Evolutionary conservation across 1,140 invertebrate species (phyloP).

Genomic region (Brachionus manjavacas): DNA sequence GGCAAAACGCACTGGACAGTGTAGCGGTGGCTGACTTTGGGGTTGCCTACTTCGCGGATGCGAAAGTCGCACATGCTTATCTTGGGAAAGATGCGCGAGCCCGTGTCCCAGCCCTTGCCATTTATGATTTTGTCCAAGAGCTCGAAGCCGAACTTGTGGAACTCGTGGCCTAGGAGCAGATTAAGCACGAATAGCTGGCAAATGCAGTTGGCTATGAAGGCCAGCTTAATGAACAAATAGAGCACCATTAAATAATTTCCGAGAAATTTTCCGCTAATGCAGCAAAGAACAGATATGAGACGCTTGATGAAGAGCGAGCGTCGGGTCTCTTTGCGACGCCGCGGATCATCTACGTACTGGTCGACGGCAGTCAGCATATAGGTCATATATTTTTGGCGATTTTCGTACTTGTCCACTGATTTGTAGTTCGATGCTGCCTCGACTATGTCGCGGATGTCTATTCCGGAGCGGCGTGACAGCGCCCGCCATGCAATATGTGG

Average conservation of each 20-base stretch:
- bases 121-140: slow-evolving; percentile 26
- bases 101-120: slow-evolving; percentile 42
- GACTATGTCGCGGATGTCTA: slow-evolving; percentile 43
- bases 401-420: slow-evolving; percentile 42
- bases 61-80: slow-evolving; percentile 43
- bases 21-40: slow-evolving; percentile 45
- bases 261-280: slow-evolving; percentile 54
- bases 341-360: slow-evolving; percentile 42
- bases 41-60: slow-evolving; percentile 39
- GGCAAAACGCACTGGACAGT: slow-evolving; percentile 56
- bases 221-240: slow-evolving; percentile 59
- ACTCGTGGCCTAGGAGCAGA: slow-evolving; percentile 59
- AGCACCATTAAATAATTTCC: slow-evolving; percentile 58
- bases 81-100: slow-evolving; percentile 36
- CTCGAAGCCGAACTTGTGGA: slow-evolving; percentile 42
- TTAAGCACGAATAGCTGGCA: slow-evolving; percentile 60
- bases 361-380: slow-evolving; percentile 38
- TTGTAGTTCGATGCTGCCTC: slow-evolving; percentile 42
- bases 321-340: slow-evolving; percentile 26
- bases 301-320: not conserved
- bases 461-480: slow-evolving; percentile 44
- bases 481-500: slow-evolving; percentile 44
- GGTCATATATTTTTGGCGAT: slow-evolving; percentile 40
- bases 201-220: slow-evolving; percentile 60
- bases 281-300: slow-evolving; percentile 44